A percentile compares a stretch with the other conserved stretches of the same genome.
Evolutionary conservation across 2,113 vertebrate genomes (phyloP).

Genomic region (Myrmecophaga tridactyla): DNA sequence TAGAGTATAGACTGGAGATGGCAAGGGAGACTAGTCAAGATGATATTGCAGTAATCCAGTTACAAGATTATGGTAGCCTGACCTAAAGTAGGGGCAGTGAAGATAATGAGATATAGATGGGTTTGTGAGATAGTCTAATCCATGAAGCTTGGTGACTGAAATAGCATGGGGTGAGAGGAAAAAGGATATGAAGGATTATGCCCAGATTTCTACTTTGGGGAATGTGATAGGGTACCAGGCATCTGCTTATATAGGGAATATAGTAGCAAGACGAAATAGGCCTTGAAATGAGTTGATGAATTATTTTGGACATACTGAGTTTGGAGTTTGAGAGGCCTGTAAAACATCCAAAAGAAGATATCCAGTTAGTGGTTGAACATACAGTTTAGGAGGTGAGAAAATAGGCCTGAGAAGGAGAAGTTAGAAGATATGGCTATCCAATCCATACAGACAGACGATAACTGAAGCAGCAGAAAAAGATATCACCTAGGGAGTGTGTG

Average conservation of each 20-base stretch:
- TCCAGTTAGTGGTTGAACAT: background rate
- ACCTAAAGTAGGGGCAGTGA: background rate
- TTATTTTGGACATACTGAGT: background rate
- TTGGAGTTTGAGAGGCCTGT: no score
- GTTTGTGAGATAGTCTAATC: background rate
- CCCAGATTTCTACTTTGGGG: background rate
- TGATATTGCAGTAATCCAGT: background rate
- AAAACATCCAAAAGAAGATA: background rate
- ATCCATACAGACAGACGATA: background rate
- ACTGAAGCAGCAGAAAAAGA: background rate
- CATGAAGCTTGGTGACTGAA: background rate
- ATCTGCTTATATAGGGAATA: background rate
- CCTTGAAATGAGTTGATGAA: background rate
- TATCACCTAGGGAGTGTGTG: background rate
- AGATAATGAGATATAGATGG: background rate
- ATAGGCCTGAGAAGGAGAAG: background rate
- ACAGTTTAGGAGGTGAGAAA: background rate
- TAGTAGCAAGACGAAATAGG: background rate
- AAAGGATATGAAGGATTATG: background rate
- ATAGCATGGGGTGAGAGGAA: background rate
- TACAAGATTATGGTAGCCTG: background rate
- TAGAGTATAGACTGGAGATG: background rate
- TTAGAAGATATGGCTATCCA: background rate
- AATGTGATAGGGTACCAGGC: background rate
- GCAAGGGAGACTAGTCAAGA: background rate